Conservation (phyloP, 1,140 invertebrate genomes). For the Caenorhabditis briggsae region DNA sequence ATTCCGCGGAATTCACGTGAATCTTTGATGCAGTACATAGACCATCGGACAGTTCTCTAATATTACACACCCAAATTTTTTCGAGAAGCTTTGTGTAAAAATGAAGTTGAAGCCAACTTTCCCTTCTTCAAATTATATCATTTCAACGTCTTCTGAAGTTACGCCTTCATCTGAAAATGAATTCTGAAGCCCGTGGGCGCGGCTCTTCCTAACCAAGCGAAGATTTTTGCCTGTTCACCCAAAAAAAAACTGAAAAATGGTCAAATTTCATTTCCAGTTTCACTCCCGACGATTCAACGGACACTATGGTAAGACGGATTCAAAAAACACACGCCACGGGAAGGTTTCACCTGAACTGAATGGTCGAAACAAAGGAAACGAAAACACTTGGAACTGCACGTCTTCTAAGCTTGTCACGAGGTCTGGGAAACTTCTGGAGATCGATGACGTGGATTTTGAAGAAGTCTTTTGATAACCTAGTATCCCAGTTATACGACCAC, state of each 20-base stretch:
- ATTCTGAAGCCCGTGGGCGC: not conserved
- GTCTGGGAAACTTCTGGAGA: not conserved
- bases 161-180: no score
- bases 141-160: not conserved
- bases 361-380: not conserved
- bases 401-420: not conserved
- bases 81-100: not conserved
- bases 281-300: not conserved
- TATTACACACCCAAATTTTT: not conserved
- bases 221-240: no score
- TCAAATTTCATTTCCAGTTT: conserved; percentile 5
- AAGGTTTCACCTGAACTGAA: not conserved
- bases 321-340: not conserved
- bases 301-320: conserved; percentile 14
- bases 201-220: not conserved
- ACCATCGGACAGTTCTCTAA: not conserved
- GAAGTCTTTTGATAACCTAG: no score
- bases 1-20: conserved; percentile 22
- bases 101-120: not conserved
- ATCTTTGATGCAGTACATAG: not conserved
- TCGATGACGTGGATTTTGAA: no score
- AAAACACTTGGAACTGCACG: conserved; percentile 4
- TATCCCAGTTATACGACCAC: no score
- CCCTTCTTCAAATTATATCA: not conserved
- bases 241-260: not conserved